These are phyloP conservation scores for Agrenia bidenticulata DNA, from an alignment of 2,888 invertebrate genomes.

Conservation along the genomic window DNA sequence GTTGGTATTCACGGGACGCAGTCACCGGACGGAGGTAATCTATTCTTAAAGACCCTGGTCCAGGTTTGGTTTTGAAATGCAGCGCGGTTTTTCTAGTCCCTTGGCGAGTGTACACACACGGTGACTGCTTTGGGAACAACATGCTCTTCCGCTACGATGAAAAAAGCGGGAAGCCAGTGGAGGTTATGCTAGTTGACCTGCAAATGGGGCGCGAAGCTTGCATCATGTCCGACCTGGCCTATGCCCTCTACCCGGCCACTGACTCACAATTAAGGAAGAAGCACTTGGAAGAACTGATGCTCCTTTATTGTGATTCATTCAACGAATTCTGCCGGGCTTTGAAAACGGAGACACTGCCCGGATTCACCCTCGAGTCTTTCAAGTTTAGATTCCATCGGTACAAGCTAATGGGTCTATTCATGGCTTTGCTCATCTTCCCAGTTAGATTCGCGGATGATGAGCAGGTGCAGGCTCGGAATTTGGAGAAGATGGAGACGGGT, in stretches of 20 bases:
- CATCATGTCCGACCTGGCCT: slow-evolving; percentile 25
- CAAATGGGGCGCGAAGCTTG: slow-evolving; percentile 25
- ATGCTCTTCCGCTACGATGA: slow-evolving; percentile 28
- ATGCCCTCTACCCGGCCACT: slow-evolving; percentile 25
- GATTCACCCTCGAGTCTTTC: slow-evolving; percentile 24
- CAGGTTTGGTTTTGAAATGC: too few relatives aligned
- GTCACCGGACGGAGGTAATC: too few relatives aligned
- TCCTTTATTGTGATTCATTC: slow-evolving; percentile 27
- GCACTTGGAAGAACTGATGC: slow-evolving; percentile 14
- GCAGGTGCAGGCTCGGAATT: background rate
- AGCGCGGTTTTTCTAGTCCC: too few relatives aligned
- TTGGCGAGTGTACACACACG: slow-evolving; percentile 28
- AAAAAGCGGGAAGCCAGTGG: slow-evolving; percentile 12
- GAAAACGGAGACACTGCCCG: slow-evolving; percentile 22
- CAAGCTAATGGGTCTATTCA: slow-evolving; percentile 24
- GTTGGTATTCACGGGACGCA: too few relatives aligned
- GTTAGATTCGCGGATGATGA: slow-evolving; percentile 20
- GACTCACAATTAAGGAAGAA: slow-evolving; percentile 16
- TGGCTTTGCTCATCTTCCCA: slow-evolving; percentile 17
- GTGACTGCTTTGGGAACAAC: slow-evolving; percentile 30
- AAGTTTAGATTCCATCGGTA: slow-evolving; percentile 25
- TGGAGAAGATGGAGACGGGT: slow-evolving; percentile 9
- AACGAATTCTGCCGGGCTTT: slow-evolving; percentile 20
- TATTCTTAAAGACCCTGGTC: too few relatives aligned
- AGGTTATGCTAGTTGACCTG: slow-evolving; percentile 30